These are phyloP conservation scores for Collichthys lucidus DNA, from an alignment of 2,113 vertebrate genomes.

Conservation along the genomic window DNA sequence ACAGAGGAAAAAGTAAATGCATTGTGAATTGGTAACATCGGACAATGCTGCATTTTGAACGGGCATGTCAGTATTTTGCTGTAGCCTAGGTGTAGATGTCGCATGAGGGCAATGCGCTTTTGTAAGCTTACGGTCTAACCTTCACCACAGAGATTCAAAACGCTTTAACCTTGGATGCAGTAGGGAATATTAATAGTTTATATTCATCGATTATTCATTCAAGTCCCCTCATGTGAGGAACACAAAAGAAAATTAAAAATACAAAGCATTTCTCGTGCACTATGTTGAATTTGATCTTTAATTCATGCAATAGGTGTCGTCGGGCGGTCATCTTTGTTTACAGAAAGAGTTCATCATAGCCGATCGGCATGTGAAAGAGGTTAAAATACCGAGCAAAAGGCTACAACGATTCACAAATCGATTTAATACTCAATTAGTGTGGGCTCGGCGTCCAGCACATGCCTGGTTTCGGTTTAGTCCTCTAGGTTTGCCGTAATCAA, in stretches of 20 bases:
- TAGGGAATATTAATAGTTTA: conserved; percentile 82
- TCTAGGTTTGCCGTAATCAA: conserved; percentile 83
- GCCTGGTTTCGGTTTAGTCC: conserved; percentile 67
- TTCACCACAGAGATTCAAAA: conserved; percentile 76
- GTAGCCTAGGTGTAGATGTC: conserved; percentile 82
- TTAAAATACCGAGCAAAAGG: conserved; percentile 55
- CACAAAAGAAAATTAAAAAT: conserved; percentile 47
- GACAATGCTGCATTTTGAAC: conserved; percentile 79
- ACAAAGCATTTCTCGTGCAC: conserved; percentile 65
- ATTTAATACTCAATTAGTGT: conserved; percentile 62
- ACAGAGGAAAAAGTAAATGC: conserved; percentile 78
- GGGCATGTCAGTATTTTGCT: conserved; percentile 74
- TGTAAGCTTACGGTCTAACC: conserved; percentile 78
- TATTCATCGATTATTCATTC: conserved; percentile 79
- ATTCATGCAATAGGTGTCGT: conserved; percentile 79
- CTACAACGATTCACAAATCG: conserved; percentile 55
- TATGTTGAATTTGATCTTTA: conserved; percentile 79
- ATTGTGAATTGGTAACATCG: conserved; percentile 74
- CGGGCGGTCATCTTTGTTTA: conserved; percentile 82
- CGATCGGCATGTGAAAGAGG: conserved; percentile 70
- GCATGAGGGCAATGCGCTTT: conserved; percentile 84
- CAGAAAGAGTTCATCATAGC: conserved; percentile 79
- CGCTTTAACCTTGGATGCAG: conserved; percentile 82
- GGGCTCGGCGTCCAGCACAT: conserved; percentile 68
- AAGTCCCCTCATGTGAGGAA: conserved; percentile 33